Base-by-base conservation (phyloP, 2,797 vertebrate genomes). In the Sebastes paucispinis region DNA sequence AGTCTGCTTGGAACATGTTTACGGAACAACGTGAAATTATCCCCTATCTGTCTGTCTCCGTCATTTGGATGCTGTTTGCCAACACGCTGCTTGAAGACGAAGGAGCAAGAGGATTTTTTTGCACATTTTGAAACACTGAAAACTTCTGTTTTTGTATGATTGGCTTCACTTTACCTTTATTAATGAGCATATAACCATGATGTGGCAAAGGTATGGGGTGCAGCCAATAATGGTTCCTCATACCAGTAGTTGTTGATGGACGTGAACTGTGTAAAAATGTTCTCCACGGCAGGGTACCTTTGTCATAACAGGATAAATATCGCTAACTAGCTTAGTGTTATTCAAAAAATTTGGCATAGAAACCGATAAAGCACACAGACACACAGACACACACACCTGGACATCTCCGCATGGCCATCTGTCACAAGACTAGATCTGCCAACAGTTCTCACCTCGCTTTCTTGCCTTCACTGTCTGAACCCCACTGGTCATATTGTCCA, bases 401-500 rank as follows among this genome's bases (percentile, higher is more conserved):
- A 87, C 77, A 18, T 80, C 79, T 69, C 58, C 5, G 4, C 67
- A 43, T 22, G 25, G 83, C 93, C 94, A 95, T 95, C 92, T 95
- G 93, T 84, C 78, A 57, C 60, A 34, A 43, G 27, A 36, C 36
- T 34, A 22, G 59, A 50, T 27, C 47, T 75, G 89, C 89, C 88
- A 92, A 59, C 75, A 58, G 58, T 75, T 71, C 68, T 83, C 81
- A 77, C 65, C 68, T 81, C 82, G 54, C 58, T 75, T 69, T 83
- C 59, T 75, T 72, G 62, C 77, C 75, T 71, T 88, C 71, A 2
- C 75, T 32, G 80, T 65, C 73, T 82, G 76, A 84, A 58, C 32
- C 64, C 70, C 55, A 25, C 20, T 3, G 54, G 43, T 80, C 76
- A 80, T 86, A 79, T 77, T 71, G 79, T 80, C 66, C 80, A 50